phyloP scores from a whole-genome alignment of 2,113 vertebrate genomes.

The Neomonachus schauinslandi region DNA sequence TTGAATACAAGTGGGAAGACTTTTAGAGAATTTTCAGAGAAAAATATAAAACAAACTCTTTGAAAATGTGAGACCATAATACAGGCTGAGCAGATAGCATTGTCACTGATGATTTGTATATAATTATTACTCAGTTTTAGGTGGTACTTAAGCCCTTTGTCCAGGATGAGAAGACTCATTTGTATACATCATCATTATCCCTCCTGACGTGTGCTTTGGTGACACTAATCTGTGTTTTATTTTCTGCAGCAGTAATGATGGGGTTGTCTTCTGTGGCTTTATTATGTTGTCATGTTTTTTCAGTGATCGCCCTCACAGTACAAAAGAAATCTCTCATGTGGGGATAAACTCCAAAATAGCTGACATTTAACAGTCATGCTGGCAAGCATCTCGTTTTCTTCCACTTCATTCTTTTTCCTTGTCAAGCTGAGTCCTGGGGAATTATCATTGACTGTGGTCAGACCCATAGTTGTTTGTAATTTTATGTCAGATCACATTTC shows the following conservation, averaged over 20 bases:
- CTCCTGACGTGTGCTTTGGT: constrained; percentile 82
- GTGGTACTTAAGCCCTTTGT: constrained; percentile 83
- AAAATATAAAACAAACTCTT: constrained; percentile 85
- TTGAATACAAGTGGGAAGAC: constrained; percentile 83
- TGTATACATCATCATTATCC: constrained; percentile 86
- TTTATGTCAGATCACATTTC: constrained; percentile 54
- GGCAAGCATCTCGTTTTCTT: constrained; percentile 74
- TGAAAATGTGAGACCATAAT: constrained; percentile 82
- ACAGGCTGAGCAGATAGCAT: constrained; percentile 83
- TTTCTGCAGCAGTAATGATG: constrained; percentile 85
- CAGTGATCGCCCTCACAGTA: constrained; percentile 77
- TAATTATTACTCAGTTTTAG: constrained; percentile 86
- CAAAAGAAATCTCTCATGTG: constrained; percentile 80
- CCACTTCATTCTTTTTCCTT: constrained; percentile 64
- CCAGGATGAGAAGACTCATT: constrained; percentile 85
- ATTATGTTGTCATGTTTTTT: constrained; percentile 84
- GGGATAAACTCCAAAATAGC: constrained; percentile 73
- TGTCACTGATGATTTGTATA: constrained; percentile 85
- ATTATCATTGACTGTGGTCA: constrained; percentile 49
- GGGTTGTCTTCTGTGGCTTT: constrained; percentile 86
- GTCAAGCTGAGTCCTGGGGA: constrained; percentile 65
- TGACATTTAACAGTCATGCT: constrained; percentile 69
- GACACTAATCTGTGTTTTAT: constrained; percentile 88
- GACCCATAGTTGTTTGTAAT: constrained; percentile 34
- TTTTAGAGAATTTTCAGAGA: constrained; percentile 79